Evolutionary conservation across 2,888 invertebrate genomes (phyloP), one percentile per base, ranked within the genome.

Genomic region (Camponotus fellah): DNA sequence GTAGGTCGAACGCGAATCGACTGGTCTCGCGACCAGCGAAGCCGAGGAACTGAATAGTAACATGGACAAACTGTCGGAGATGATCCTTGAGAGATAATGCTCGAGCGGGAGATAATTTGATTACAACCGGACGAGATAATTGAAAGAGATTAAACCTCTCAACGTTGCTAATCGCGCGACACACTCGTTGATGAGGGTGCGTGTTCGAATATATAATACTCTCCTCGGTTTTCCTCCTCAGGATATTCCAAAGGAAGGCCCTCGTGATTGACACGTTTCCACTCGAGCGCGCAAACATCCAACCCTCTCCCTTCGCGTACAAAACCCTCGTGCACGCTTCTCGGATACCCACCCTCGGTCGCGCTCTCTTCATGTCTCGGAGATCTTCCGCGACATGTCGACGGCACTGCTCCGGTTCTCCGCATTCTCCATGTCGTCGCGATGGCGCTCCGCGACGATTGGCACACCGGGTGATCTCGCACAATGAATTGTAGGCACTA

Each of bases 321-420:
- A 40, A 34, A 56, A 12, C 43, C 86, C 81, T 49, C 60, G 75
- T 49, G 83, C n/a, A 68, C 64, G 72, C 12, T 60, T 40, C n/a
- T 34, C 62, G 43, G 62, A 82, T 86, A 89, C 89, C 89, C 92
- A 94, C 94, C 92, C 92, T 92, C 88, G 88, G 84, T 90, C 91
- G 89, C 91, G 89, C 87, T 86, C 88, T 92, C 91, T 87, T 93
- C 94, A 94, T 94, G 92, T 93, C 94, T 93, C 91, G 91, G 88
- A 86, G 86, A 90, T 92, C 89, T 88, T 91, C 89, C 88, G 86
- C 90, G 91, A 91, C 92, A 93, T 92, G 89, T 91, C 91, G 87
- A 87, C 90, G 87, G 85, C 86, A 88, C 89, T 88, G 85, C 83
- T 84, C 87, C 75, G 88, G 82, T 81, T 87, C 69, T 64, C 87